Evolutionary conservation across 1,140 invertebrate genomes (phyloP), one percentile per base, ranked within the genome.

Genomic region (Forficula auricularia): DNA sequence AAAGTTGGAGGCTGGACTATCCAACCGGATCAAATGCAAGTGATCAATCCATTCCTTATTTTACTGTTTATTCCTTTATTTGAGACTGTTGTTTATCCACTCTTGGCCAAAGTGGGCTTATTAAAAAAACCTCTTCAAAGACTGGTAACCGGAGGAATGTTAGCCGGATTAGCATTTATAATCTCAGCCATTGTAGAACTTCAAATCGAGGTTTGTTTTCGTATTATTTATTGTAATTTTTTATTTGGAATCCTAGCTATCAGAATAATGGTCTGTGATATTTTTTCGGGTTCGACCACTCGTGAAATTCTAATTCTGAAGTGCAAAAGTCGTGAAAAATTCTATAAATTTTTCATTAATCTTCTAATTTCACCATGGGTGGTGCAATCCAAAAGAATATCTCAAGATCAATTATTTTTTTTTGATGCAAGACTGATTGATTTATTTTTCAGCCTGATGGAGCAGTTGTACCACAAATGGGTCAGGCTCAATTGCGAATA

Each of bases 1-100:
- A 57, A 73, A n/a, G 57, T 92, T 2, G 70, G 73, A 1, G 70
- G 67, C 43, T 50, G 37, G 30, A 40, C 44, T 8, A 64, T 94
- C 9, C 75, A 87, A 48, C 83, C 90, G 0, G 89, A 95, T 60
- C 89, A 94, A 59, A 79, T 94, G 70, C 83, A 87, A 63, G 79
- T 85, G 0, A 54, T 91, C 1, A 91, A 90, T 58, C 84, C 90
- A 0, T 54, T 95, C 1, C 62, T 91, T 3, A 87, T 95, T 36
- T 55, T 98, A 1, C 54, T 75, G 1, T 73, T 94, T 32, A 90
- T 96, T 50, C 89, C 91, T 0, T 37, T 95, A 0, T 90, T 91
- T 56, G 81, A 94, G 50, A 72, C 58, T 31, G 19, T 65, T 1
- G 48, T 87, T n/a, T 88, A 86, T 58, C 74, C 74, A 0, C 0